Percentiles rank a stretch among this genome's conserved stretches.
Evolutionary conservation across 2,113 vertebrate species (phyloP).

Genomic region (Cebidichthys violaceus): DNA sequence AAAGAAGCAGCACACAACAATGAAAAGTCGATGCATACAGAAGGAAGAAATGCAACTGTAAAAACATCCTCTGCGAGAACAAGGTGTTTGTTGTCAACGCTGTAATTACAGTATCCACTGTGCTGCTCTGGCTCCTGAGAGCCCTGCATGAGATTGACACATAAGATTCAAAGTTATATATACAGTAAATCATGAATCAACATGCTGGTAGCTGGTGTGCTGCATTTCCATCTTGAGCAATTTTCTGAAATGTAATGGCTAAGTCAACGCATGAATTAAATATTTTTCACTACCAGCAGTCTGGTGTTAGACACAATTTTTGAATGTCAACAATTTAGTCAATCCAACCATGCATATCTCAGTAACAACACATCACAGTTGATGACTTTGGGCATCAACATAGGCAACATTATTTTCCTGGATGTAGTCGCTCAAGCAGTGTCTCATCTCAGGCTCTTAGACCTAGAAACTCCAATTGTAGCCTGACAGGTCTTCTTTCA

Average conservation of each 20-base stretch:
- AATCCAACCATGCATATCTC: neutral
- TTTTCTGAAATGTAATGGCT: neutral
- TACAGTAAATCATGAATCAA: neutral
- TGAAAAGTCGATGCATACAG: neutral
- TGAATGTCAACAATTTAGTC: neutral
- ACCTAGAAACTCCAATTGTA: neutral
- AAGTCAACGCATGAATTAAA: neutral
- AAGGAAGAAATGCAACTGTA: neutral
- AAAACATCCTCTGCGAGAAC: neutral
- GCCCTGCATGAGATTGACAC: neutral
- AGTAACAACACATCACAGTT: neutral
- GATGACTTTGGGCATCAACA: neutral
- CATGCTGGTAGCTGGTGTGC: neutral
- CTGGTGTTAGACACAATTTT: neutral
- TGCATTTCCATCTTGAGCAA: neutral
- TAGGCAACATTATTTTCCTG: neutral
- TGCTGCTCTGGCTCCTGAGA: neutral
- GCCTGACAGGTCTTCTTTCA: too few species aligned
- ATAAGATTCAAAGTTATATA: slow-evolving; percentile 3
- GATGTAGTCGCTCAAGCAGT: neutral
- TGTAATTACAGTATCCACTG: slow-evolving; percentile 13
- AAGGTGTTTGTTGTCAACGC: neutral
- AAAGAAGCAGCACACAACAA: neutral
- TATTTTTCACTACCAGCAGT: neutral
- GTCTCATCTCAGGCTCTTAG: neutral